A percentile compares a stretch with the other conserved stretches of the same genome.
Conservation (phyloP, 2,113 vertebrate species). For the Mirounga angustirostris region DNA sequence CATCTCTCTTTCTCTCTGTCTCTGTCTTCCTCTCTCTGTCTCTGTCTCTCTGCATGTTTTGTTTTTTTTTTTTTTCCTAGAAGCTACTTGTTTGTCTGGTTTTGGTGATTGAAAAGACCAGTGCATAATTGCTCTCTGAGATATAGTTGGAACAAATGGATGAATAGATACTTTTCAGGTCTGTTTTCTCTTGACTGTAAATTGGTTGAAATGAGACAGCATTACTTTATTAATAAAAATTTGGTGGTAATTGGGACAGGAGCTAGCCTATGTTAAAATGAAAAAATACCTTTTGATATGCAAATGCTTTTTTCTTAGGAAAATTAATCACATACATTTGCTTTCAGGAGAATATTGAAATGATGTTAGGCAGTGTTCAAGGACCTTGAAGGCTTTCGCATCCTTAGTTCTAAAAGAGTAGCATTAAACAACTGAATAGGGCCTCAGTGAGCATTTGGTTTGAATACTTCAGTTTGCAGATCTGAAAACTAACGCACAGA, state of each 20-base stretch:
- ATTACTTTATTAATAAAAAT: constrained; percentile 76
- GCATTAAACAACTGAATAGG: not conserved
- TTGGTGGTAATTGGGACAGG: constrained; percentile 67
- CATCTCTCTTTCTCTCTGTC: not conserved
- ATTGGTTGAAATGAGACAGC: constrained; percentile 50
- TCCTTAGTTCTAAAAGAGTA: constrained; percentile 17
- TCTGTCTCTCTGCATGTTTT: not conserved
- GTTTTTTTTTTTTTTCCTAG: not conserved
- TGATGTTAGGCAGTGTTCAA: constrained; percentile 34
- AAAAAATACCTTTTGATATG: constrained; percentile 74
- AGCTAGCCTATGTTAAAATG: constrained; percentile 61
- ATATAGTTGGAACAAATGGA: not conserved
- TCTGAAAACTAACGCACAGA: constrained; percentile 15
- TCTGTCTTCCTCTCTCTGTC: not conserved
- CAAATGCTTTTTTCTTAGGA: constrained; percentile 65
- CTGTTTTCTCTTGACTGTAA: constrained; percentile 34
- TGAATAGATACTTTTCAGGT: constrained; percentile 41
- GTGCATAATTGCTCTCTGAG: constrained; percentile 42
- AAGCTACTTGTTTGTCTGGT: not conserved
- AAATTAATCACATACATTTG: constrained; percentile 60
- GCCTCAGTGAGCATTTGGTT: not conserved
- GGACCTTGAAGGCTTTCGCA: constrained; percentile 6
- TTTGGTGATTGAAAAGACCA: constrained; percentile 31
- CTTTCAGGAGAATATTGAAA: constrained; percentile 69
- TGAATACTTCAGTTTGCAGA: not conserved